phyloP scores from a whole-genome alignment of 2,888 invertebrate species.

The Lepidocyrtinus sp. region DNA sequence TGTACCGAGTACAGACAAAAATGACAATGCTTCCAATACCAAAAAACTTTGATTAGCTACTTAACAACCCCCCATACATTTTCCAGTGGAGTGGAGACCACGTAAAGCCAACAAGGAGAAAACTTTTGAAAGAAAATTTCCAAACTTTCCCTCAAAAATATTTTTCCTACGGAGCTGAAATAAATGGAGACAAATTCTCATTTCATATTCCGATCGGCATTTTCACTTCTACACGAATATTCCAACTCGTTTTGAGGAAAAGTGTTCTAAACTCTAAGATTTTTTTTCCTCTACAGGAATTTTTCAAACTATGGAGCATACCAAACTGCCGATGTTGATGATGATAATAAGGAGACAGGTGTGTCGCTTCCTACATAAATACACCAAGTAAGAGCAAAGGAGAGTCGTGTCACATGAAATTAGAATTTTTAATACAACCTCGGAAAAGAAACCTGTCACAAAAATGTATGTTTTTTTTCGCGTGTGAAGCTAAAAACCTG shows the following conservation, averaged over 20 bases:
- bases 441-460: slow-evolving; percentile 46
- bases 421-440: slow-evolving; percentile 54
- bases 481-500: neutral
- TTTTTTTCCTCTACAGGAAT: slow-evolving; percentile 25
- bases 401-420: slow-evolving; percentile 42
- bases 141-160: slow-evolving; percentile 12
- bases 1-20: too few relatives aligned
- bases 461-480: slow-evolving; percentile 22
- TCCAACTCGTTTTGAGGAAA: slow-evolving; percentile 5
- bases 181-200: slow-evolving; percentile 37
- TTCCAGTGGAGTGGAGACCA: neutral
- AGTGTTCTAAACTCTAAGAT: slow-evolving; percentile 51
- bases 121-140: neutral
- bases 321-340: too few relatives aligned
- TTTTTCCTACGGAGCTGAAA: slow-evolving; percentile 8
- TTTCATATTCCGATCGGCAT: slow-evolving; percentile 58
- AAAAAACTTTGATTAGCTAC: slow-evolving; percentile 21
- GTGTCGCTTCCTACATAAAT: slow-evolving; percentile 34
- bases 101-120: neutral
- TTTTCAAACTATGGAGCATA: neutral
- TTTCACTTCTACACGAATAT: slow-evolving; percentile 32
- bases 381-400: neutral
- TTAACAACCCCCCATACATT: slow-evolving; percentile 7
- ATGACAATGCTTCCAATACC: neutral
- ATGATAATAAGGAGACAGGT: slow-evolving; percentile 38